Base-by-base conservation (phyloP, 2,113 vertebrate species). In the Paedocypris sp. region DNA sequence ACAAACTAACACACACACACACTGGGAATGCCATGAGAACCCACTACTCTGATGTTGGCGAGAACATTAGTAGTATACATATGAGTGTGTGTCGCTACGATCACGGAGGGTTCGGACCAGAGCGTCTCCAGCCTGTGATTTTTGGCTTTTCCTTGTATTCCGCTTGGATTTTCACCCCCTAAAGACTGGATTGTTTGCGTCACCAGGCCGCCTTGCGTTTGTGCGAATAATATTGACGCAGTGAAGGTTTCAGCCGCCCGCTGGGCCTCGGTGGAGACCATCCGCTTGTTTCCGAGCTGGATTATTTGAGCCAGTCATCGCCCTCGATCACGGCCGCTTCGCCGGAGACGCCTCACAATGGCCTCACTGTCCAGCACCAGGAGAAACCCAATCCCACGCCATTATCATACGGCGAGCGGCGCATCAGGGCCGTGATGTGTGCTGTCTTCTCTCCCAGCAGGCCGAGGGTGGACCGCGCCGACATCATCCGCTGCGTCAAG, bases 401-500 rank as follows among this genome's bases (percentile, higher is more conserved):
- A 47, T 28, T 11, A 54, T 6, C 15, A 9, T 31, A 29, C 7
- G 19, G 50, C 35, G 8, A 6, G 23, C 8, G 12, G n/a, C n/a
- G n/a, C 12, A 50, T 10, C 10, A 4, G n/a, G n/a, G n/a, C n/a
- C 4, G 8, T 35, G 11, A 5, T 16, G 6, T 28, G 42, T 11
- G 32, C 15, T 62, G 54, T 33, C 56, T 56, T 69, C 51, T n/a
- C n/a, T 70, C 51, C 48, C 56, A 83, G 77, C 66, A 80, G 79
- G 68, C 31, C 77, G 23, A 84, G 77, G 56, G 80, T 89, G 1
- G 84, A 89, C 31, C 89, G 86, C 71, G 84, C 89, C 0, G 92
- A 94, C 52, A 91, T 87, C 0, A 66, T 92, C 33, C 92, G 92
- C 56, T 98, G 95, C 61, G 72, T 92, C 28, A 97, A 96, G 70